Conservation (phyloP, 2,888 invertebrate species). For the Argynnis bischoffii region DNA sequence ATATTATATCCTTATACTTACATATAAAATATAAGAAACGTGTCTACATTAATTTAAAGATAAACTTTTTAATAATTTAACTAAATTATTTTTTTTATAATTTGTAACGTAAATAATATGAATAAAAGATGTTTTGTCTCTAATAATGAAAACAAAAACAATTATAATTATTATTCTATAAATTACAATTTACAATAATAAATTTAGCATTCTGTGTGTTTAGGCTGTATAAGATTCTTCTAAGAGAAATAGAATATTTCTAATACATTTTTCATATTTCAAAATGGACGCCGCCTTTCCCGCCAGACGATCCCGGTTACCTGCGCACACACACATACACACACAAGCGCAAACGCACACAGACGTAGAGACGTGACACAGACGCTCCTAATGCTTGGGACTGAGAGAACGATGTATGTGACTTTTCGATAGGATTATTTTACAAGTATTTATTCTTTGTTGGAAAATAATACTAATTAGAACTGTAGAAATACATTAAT, state of each 20-base stretch:
- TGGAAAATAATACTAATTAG: constrained; percentile 28
- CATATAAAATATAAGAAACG: no score
- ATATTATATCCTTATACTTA: constrained; percentile 1
- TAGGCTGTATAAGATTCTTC: constrained; percentile 59
- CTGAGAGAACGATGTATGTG: constrained; percentile 57
- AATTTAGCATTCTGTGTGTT: neutral
- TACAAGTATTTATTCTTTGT: constrained; percentile 31
- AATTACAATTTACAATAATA: neutral
- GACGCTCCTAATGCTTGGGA: constrained; percentile 63
- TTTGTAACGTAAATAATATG: no score
- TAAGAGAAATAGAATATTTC: constrained; percentile 61
- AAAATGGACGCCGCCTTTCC: constrained; percentile 61
- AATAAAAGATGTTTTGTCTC: no score
- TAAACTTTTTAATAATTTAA: no score
- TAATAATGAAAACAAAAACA: neutral
- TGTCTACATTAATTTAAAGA: no score
- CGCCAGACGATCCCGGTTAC: constrained; percentile 75
- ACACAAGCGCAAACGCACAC: constrained; percentile 41
- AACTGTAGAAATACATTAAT: neutral
- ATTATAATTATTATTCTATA: neutral
- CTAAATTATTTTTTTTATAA: no score
- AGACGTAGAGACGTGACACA: constrained; percentile 67
- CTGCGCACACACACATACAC: constrained; percentile 59
- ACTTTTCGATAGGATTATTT: constrained; percentile 43
- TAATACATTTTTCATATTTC: constrained; percentile 56